phyloP scores from a whole-genome alignment of 2,797 vertebrate species.

The Halcyon leucocephala region DNA sequence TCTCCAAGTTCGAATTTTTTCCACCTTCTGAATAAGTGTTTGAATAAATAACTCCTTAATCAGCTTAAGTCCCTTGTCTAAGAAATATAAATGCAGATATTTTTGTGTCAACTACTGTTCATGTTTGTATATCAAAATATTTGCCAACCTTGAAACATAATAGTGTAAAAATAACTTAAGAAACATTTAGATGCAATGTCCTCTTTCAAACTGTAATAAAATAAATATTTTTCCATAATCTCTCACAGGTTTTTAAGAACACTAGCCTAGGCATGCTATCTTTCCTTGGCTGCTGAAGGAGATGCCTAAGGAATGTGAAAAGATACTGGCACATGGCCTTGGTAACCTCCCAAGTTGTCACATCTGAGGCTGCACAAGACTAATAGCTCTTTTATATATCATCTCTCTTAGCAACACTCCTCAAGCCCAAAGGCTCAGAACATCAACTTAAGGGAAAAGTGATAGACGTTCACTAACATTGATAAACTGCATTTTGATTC shows the following conservation, averaged over 20 bases:
- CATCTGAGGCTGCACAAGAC: constrained; percentile 62
- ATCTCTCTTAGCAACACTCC: constrained; percentile 43
- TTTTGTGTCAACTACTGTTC: background rate
- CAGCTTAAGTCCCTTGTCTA: background rate
- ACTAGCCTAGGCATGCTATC: background rate
- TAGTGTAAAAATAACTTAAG: background rate
- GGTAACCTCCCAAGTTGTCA: constrained; percentile 70
- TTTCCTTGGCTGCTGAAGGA: constrained; percentile 9
- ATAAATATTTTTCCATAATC: constrained; percentile 9
- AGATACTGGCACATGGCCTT: constrained; percentile 58
- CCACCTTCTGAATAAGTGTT: background rate
- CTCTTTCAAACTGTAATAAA: background rate
- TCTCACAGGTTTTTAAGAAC: constrained; percentile 7
- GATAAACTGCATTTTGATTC: constrained; percentile 58
- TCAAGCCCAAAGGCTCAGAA: constrained; percentile 56
- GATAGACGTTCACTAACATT: constrained; percentile 58
- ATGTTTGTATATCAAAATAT: background rate
- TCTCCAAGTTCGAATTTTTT: background rate
- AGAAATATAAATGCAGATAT: background rate
- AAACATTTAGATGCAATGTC: background rate
- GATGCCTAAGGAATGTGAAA: constrained; percentile 64
- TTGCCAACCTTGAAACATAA: background rate
- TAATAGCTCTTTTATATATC: constrained; percentile 68
- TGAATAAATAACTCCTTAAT: constrained; percentile 40
- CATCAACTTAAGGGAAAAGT: constrained; percentile 53